A percentile compares a stretch with the other conserved stretches of the same genome.
Conservation (phyloP, 2,797 vertebrate genomes). For the Staurois parvus region DNA sequence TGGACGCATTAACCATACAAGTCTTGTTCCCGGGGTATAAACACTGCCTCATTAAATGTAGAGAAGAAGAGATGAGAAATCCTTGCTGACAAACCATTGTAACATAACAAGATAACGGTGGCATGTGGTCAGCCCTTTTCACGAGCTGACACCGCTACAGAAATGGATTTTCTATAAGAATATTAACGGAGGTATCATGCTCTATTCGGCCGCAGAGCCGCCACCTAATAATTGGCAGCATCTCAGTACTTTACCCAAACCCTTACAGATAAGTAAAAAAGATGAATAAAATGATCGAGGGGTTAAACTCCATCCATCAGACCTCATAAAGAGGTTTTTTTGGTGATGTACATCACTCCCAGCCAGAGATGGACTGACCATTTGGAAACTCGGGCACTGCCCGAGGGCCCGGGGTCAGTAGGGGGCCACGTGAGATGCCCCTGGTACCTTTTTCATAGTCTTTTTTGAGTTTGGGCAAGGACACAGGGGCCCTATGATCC, state of each 20-base stretch:
- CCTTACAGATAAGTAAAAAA: too few relatives aligned
- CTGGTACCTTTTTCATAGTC: too few relatives aligned
- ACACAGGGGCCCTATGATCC: too few relatives aligned
- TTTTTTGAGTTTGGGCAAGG: too few relatives aligned
- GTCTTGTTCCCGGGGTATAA: not conserved
- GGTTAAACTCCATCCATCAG: too few relatives aligned
- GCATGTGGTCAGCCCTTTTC: constrained; percentile 25
- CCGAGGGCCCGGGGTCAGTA: too few relatives aligned
- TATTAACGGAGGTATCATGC: constrained; percentile 18
- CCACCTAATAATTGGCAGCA: not conserved
- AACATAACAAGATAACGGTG: constrained; percentile 26
- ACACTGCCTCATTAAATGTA: constrained; percentile 22
- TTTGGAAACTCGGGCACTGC: too few relatives aligned
- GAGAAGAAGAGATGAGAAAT: constrained; percentile 30
- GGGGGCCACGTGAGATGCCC: too few relatives aligned
- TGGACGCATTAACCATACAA: constrained; percentile 1
- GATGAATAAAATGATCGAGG: too few relatives aligned
- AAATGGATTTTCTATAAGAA: constrained; percentile 28
- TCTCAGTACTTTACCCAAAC: not conserved
- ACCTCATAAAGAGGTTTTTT: too few relatives aligned
- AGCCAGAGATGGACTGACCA: too few relatives aligned
- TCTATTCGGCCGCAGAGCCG: constrained; percentile 3
- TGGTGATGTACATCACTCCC: too few relatives aligned
- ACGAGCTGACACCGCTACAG: not conserved
- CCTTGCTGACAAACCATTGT: constrained; percentile 41